A percentile compares a stretch with the other conserved stretches of the same genome.
These are phyloP conservation scores for Nannoperca obscura DNA, from an alignment of 2,797 vertebrate genomes.

Conservation along the genomic window DNA sequence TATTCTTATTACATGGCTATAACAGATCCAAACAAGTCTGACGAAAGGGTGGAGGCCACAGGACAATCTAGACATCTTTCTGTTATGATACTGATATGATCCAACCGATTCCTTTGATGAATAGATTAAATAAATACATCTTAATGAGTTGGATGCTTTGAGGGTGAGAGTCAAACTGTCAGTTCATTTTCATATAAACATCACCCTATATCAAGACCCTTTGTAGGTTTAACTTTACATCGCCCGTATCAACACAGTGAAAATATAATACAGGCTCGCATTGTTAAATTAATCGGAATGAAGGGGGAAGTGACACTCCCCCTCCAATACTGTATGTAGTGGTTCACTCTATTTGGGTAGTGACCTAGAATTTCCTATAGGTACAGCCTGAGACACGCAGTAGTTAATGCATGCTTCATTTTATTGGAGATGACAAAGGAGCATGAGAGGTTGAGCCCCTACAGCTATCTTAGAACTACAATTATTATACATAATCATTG, in stretches of 20 bases:
- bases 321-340: neutral
- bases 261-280: neutral
- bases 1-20: constrained; percentile 15
- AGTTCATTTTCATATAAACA: neutral
- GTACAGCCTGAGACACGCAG: neutral
- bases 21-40: constrained; percentile 34
- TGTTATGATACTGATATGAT: constrained; percentile 32
- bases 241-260: neutral
- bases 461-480: neutral
- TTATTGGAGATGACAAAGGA: neutral
- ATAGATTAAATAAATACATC: constrained; percentile 15
- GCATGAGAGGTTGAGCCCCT: neutral
- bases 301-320: neutral
- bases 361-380: neutral
- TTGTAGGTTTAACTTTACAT: neutral
- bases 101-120: constrained; percentile 11
- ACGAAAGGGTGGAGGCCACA: constrained; percentile 42
- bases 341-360: neutral
- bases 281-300: neutral
- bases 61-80: constrained; percentile 38
- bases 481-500: constrained; percentile 29
- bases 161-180: neutral
- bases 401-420: constrained; percentile 1
- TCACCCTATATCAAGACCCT: neutral
- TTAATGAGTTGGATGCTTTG: neutral